Conservation (phyloP, 1,140 invertebrate genomes). For the Pissodes strobi region DNA sequence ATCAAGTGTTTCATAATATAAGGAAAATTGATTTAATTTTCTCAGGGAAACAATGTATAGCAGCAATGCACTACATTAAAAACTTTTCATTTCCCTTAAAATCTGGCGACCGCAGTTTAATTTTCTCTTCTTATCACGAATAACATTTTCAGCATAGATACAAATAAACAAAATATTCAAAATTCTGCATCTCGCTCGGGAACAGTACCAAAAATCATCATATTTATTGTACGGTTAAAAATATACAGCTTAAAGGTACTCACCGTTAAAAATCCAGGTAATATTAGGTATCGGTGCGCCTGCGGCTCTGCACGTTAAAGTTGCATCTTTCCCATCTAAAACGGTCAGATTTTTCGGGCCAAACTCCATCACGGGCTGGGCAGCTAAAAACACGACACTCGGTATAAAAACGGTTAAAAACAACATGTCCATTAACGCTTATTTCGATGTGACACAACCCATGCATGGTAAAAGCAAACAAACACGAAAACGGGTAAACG, state of each 20-base stretch:
- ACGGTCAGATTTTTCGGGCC: slow-evolving; percentile 85
- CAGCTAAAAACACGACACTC: slow-evolving; percentile 64
- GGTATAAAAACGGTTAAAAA: slow-evolving; percentile 24
- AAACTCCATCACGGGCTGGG: slow-evolving; percentile 79
- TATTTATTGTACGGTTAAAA: neutral
- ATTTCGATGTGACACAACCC: neutral
- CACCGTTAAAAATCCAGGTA: slow-evolving; percentile 92
- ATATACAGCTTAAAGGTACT: slow-evolving; percentile 41
- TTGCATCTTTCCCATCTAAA: slow-evolving; percentile 89
- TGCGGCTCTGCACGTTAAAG: slow-evolving; percentile 80
- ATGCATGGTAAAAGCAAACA: slow-evolving; percentile 28
- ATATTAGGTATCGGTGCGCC: slow-evolving; percentile 88
- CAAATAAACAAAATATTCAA: too few species aligned
- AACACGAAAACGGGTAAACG: too few species aligned
- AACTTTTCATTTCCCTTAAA: too few species aligned
- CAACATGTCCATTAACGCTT: neutral
- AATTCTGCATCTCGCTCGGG: too few species aligned
- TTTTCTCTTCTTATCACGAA: too few species aligned
- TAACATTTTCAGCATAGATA: too few species aligned
- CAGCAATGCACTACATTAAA: too few species aligned
- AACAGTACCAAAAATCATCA: too few species aligned
- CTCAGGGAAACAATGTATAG: too few species aligned
- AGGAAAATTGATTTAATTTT: too few species aligned
- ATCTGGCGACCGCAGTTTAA: too few species aligned
- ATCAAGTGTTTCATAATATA: too few species aligned